Evolutionary conservation across 2,888 invertebrate genomes (phyloP), one percentile per base, ranked within the genome.

Genomic region (Dolichopus griseipennis): DNA sequence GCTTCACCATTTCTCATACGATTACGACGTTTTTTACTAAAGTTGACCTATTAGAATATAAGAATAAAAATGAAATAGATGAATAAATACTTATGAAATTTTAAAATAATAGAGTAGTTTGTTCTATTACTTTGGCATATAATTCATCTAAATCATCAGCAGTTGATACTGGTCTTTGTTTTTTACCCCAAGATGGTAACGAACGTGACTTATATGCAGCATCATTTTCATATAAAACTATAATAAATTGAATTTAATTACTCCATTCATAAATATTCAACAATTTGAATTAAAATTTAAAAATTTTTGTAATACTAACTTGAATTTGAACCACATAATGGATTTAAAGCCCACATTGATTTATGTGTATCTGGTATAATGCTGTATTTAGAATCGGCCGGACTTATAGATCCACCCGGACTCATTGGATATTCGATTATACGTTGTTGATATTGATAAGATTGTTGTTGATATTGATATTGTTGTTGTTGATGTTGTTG

Each of bases 1-100:
- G 91, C 91, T 82, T 91, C 91, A 77, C 90, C 90, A 79, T 87
- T 90, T 72, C 90, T 85, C 91, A 92, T 91, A 68, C 90, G 87
- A 78, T 90, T 90, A 83, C 89, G 89, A 76, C 90, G 86, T 78
- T 90, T 90, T 79, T 90, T 91, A 78, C 90, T 90, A 75, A 90
- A 85, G 75, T 87, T 90, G 41, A 90, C 89, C 89, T 90, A 78
- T 21, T 22, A 22, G 22, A 8, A 61, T n/a, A n/a, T n/a, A 52
- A 79, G 79, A n/a, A n/a, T 70, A 72, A 66, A 66, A 27, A 27
- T 4, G 5, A 27, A 27, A 27, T n/a, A 37, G 8, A 37, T 5
- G 34, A 37, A 10, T 9, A 10, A 10, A 12, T 37, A 2, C 8
- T 7, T 37, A 5, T 12, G 2, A 37, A 37, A 10, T 37, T 8